Conservation (phyloP, 2,797 vertebrate genomes). For the Chaenodraco wilsoni region DNA sequence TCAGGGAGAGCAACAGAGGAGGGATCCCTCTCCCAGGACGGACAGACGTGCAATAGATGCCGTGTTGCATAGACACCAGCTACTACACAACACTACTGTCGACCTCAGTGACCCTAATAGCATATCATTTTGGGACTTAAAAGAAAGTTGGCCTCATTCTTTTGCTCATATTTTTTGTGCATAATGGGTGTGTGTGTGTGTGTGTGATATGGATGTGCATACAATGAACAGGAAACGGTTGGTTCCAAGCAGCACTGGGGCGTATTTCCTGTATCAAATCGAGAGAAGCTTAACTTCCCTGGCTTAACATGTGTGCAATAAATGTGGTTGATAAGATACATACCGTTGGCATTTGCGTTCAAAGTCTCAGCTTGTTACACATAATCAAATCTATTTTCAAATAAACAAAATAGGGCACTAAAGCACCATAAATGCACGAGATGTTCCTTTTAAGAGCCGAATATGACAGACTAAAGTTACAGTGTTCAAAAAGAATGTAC, state of each 20-base stretch:
- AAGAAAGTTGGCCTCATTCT: not conserved
- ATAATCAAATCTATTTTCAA: not conserved
- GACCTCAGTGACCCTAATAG: not conserved
- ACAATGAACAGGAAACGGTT: slow-evolving; percentile 2
- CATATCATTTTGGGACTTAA: not conserved
- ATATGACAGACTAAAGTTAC: not conserved
- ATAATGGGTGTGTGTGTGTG: not conserved
- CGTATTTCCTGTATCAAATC: slow-evolving; percentile 18
- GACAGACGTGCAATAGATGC: too few species aligned
- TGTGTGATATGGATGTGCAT: not conserved
- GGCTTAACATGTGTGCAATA: not conserved
- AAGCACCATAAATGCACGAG: not conserved
- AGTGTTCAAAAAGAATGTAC: not conserved
- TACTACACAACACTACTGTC: not conserved
- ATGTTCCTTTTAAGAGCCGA: not conserved
- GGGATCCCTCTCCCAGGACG: too few species aligned
- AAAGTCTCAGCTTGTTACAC: not conserved
- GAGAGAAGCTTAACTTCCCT: not conserved
- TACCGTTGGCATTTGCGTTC: not conserved
- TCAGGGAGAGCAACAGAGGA: too few species aligned
- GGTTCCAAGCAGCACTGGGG: not conserved
- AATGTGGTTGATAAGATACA: not conserved
- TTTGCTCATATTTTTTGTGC: not conserved
- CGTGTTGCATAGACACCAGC: too few species aligned
- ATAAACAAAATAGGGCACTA: not conserved